Base-by-base conservation (phyloP, 2,888 invertebrate genomes). In the Himalopsyche anomala region DNA sequence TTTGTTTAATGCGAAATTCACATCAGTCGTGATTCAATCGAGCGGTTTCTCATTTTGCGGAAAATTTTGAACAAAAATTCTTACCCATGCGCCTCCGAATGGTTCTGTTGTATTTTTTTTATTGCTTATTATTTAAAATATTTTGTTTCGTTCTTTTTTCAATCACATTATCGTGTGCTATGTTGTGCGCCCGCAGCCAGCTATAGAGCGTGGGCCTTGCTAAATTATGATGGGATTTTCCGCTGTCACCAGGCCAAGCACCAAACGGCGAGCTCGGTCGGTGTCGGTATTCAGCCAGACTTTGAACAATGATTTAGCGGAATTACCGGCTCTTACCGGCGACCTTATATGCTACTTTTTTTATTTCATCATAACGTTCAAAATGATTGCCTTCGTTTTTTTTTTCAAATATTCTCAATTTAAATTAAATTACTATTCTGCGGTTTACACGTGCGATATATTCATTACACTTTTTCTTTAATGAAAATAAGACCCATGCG, bases 201-300 rank as follows among this genome's bases (percentile, higher is more conserved):
- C 62, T 38, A 42, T 36, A 82, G 55, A 51, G 38, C 54, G 55
- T 80, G 40, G 38, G 55, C 80, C 80, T 55, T 54, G 40, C 54
- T 51, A 82, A 82, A 45, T 85, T 83, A 85, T 80, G 82, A 56
- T 69, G 85, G 85, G 85, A 80, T 85, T 85, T 85, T 85, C 85
- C 85, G 69, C 84, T 80, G 45, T 80, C 80, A 74, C 36, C 74
- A 15, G 36, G 74, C 74, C 74, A 74, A 74, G 36, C 15, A 19
- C 15, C 36, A 56, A 81, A 79, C 81, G 84, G 42, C 84, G 36
- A 69, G 62, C 81, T 62, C 81, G 81, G 36, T 62, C 81, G 81
- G 36, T 62, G 80, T 84, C 55, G 84, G 83, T 81, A 74, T 84
- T 86, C 80, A 86, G 69, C 82, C 45, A 81, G 79, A 84, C 81